Percentiles rank a stretch among this genome's conserved stretches.
phyloP scores from a whole-genome alignment of 2,797 vertebrate species.

The Thaleichthys pacificus region DNA sequence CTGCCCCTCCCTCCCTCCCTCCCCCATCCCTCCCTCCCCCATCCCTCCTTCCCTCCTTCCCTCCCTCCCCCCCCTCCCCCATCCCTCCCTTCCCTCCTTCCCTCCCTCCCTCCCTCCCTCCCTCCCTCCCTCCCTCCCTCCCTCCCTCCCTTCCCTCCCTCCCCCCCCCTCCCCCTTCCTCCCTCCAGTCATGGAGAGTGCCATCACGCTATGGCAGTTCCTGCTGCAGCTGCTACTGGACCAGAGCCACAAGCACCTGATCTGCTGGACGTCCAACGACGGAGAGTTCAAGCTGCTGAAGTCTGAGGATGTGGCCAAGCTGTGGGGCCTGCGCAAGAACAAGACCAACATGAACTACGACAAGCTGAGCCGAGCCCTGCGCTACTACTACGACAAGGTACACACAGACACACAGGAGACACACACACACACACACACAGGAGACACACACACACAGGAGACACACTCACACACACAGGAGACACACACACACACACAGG shows the following conservation, averaged over 20 bases:
- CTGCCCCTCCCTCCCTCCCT: not conserved
- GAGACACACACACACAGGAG: no score
- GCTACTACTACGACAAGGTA: slow-evolving; percentile 99
- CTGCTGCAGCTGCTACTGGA: slow-evolving; percentile 95
- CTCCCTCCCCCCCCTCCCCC: no score
- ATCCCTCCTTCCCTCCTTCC: not conserved
- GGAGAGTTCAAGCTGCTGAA: slow-evolving; percentile 97
- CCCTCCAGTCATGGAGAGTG: slow-evolving; percentile 90
- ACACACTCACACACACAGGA: no score
- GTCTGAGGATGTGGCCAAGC: slow-evolving; percentile 91
- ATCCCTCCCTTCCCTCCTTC: not conserved
- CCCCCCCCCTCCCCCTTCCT: not conserved
- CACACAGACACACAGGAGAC: no score
- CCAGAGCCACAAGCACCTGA: slow-evolving; percentile 94
- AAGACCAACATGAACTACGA: slow-evolving; percentile 99
- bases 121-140: not conserved
- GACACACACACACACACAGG: no score
- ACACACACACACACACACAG: no score
- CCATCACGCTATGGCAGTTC: slow-evolving; percentile 99
- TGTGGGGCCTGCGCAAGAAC: slow-evolving; percentile 97
- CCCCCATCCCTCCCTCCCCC: slow-evolving; percentile 8
- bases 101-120: not conserved
- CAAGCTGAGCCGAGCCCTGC: slow-evolving; percentile 94
- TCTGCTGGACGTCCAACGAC: slow-evolving; percentile 97
- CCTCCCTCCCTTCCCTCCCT: not conserved